Conservation (phyloP, 2,888 invertebrate genomes). For the Mythimna vitellina region DNA sequence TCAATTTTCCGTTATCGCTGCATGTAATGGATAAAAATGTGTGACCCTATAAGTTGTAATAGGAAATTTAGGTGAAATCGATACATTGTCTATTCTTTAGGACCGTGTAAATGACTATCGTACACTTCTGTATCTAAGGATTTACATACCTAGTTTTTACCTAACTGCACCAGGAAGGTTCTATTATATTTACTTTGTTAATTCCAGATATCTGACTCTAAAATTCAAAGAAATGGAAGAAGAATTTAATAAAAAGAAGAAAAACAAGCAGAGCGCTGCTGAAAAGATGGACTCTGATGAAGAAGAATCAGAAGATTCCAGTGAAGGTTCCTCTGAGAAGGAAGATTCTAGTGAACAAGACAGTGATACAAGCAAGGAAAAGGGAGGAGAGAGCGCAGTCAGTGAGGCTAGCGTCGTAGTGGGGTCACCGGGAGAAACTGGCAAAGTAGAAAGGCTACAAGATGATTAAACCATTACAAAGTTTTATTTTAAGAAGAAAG, state of each 20-base stretch:
- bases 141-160: not conserved
- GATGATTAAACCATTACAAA: conserved; percentile 68
- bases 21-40: not conserved
- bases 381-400: conserved; percentile 67
- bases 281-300: conserved; percentile 77
- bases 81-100: not conserved
- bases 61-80: not conserved
- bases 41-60: not conserved
- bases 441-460: conserved; percentile 83
- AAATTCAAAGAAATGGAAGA: conserved; percentile 97
- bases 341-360: conserved; percentile 64
- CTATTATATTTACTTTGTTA: not conserved
- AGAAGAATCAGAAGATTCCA: conserved; percentile 73
- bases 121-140: not conserved
- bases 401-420: conserved; percentile 82
- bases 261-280: conserved; percentile 83
- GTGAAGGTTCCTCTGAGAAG: conserved; percentile 68
- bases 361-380: conserved; percentile 54
- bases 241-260: conserved; percentile 92
- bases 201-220: conserved; percentile 93
- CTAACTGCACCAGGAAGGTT: not conserved
- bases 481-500: conserved; percentile 21
- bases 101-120: not conserved
- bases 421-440: conserved; percentile 82
- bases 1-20: not conserved